Evolutionary conservation across 2,113 vertebrate species (phyloP), one percentile per base, ranked within the genome.

Genomic region (Bungarus multicinctus): DNA sequence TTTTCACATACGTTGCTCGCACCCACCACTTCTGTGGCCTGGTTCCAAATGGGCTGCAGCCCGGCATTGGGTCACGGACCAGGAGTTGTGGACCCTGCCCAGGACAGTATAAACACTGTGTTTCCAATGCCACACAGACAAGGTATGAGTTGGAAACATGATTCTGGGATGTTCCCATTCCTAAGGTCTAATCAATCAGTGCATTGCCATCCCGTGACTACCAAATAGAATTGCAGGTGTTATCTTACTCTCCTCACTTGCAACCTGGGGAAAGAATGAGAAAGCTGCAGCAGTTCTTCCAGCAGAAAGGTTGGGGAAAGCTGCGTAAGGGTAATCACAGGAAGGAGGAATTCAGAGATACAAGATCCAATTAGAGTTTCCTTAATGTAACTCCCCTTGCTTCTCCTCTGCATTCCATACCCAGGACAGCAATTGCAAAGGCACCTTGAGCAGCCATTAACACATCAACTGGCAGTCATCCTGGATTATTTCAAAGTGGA

Each of bases 401-500:
- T 88, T 88, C 18, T 47, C 53, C 50, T 55, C 50, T 45, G n/a
- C 5, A 74, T 92, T 92, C 27, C 12, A 53, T 52, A 88, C 5
- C 58, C 30, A 55, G 50, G 5, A n/a, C 34, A 88, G 87, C 50
- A 88, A 52, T 10, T 8, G 3, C 43, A 92, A 89, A 92, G 34
- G 14, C 3, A 54, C 87, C 58, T 89, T 81, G 69, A n/a, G 58
- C 60, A n/a, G 9, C 47, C 54, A 64, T 74, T 69, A 88, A 54
- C 58, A 69, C 34, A 54, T 45, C 91, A 55, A 45, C 87, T 45
- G 60, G 50, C 60, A 92, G 50, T 81, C 87, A 74, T 89, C 34
- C 8, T 92, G 87, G 91, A 89, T 89, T 88, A 54, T 27, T 89
- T 89, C 50, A 89, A 74, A 92, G 50, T 74, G 34, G 50, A 54